A percentile compares a stretch with the other conserved stretches of the same genome.
Conservation (phyloP, 53 echinoderm and acorn worm genomes). For the Apostichopus leukothele region DNA sequence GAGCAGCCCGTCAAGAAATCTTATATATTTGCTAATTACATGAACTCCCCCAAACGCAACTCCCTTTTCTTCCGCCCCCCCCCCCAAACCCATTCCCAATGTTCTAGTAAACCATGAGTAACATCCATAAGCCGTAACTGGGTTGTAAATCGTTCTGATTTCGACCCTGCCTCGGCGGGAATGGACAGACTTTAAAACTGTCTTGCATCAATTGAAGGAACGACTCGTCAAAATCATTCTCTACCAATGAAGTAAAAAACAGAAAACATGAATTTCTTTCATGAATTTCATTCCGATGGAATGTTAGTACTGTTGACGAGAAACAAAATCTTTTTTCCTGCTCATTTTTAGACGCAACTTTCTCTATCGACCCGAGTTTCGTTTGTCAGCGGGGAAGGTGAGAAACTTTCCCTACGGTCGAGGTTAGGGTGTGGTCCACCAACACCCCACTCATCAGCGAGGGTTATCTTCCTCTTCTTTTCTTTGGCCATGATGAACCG, state of each 20-base stretch:
- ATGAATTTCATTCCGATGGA: neutral
- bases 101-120: too few relatives aligned
- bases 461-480: slow-evolving; percentile 46
- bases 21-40: too few relatives aligned
- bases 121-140: too few relatives aligned
- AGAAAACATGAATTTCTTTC: neutral
- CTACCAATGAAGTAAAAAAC: neutral
- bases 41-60: too few relatives aligned
- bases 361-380: slow-evolving; percentile 11
- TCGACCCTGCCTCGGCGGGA: too few relatives aligned
- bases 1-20: too few relatives aligned
- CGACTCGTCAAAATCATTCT: too few relatives aligned
- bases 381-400: slow-evolving; percentile 6
- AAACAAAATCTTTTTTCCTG: neutral
- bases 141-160: too few relatives aligned
- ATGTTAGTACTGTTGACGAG: neutral
- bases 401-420: slow-evolving; percentile 25
- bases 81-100: too few relatives aligned
- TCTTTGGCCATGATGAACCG: slow-evolving; percentile 76
- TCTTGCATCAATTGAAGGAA: too few relatives aligned
- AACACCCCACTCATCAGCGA: slow-evolving; percentile 49
- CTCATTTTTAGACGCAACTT: neutral
- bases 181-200: too few relatives aligned
- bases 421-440: slow-evolving; percentile 22
- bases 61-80: too few relatives aligned